phyloP scores from a whole-genome alignment of 2,888 invertebrate genomes.

The Drosophila heteroneura region DNA sequence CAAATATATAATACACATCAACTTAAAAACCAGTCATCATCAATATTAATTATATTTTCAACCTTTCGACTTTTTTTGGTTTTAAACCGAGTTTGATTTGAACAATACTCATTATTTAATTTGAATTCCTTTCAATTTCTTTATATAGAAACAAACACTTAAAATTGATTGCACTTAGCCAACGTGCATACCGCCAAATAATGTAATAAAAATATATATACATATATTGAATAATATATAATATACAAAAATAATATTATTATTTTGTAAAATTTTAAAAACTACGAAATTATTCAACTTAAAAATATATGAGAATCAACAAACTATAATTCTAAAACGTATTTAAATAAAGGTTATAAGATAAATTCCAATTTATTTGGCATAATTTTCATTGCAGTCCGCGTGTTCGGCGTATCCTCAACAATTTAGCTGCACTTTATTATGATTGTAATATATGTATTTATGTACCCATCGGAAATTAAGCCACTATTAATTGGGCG shows the following conservation, averaged over 20 bases:
- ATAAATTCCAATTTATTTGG: not conserved
- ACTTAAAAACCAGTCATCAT: not conserved
- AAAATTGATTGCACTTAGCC: not conserved
- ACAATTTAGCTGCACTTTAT: slow-evolving; percentile 17
- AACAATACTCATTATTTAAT: not conserved
- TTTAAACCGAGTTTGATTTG: not conserved
- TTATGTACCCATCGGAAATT: slow-evolving; percentile 63
- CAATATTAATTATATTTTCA: not conserved
- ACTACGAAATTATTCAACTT: not conserved
- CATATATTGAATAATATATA: no score
- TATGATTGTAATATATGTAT: slow-evolving; percentile 42
- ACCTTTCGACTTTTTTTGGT: not conserved
- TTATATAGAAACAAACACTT: not conserved
- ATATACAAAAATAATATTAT: no score
- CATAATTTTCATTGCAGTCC: not conserved
- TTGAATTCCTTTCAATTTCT: not conserved
- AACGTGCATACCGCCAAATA: not conserved
- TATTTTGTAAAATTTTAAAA: not conserved
- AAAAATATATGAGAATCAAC: not conserved
- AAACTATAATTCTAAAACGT: not conserved
- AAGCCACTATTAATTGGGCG: slow-evolving; percentile 68
- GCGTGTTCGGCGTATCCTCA: not conserved
- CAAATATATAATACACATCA: not conserved
- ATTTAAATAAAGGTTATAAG: not conserved
- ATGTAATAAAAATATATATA: no score